A percentile compares a stretch with the other conserved stretches of the same genome.
These are phyloP conservation scores for Arenaria interpres DNA, from an alignment of 2,113 vertebrate genomes.

Conservation along the genomic window DNA sequence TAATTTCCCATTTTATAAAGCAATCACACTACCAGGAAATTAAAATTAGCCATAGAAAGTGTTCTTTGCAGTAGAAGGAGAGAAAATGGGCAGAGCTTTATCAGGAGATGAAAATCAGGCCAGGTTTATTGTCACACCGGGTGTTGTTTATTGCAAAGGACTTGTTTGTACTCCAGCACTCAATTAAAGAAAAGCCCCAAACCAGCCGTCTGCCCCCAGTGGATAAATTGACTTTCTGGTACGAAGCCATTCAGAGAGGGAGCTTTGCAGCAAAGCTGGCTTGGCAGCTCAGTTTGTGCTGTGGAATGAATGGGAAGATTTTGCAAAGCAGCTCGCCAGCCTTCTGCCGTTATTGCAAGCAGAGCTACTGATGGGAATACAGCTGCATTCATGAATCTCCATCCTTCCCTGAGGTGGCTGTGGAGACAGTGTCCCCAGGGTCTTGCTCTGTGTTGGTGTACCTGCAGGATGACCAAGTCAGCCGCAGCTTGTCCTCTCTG, in stretches of 20 bases:
- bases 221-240: not conserved
- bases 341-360: not conserved
- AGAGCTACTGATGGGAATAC: not conserved
- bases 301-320: not conserved
- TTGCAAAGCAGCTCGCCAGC: not conserved
- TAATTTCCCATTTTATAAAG: not conserved
- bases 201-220: not conserved
- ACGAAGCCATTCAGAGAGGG: not conserved
- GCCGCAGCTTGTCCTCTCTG: not conserved
- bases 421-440: not conserved
- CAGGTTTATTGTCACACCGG: not conserved
- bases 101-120: not conserved
- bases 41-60: not conserved
- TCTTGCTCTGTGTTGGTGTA: not conserved
- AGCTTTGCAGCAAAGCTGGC: not conserved
- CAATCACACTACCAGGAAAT: not conserved
- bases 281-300: not conserved
- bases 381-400: not conserved
- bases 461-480: not conserved
- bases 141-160: not conserved
- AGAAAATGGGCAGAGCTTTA: not conserved
- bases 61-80: not conserved
- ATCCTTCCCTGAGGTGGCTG: not conserved
- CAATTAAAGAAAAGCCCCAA: not conserved
- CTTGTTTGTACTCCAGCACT: not conserved